phyloP scores from a whole-genome alignment of 2,888 invertebrate species.

The Archips crataeganus region DNA sequence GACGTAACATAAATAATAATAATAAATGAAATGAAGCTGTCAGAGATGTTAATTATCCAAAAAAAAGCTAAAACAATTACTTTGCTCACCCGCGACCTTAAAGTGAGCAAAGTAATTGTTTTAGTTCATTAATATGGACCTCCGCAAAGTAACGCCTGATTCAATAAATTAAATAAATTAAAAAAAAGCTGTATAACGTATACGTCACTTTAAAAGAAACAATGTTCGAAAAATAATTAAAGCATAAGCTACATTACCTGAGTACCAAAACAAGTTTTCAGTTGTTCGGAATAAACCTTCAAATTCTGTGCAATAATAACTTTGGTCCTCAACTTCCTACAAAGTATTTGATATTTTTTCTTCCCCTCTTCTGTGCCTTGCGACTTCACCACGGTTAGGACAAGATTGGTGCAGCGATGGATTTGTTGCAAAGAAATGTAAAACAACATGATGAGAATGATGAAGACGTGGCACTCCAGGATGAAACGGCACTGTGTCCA shows the following conservation, averaged over 20 bases:
- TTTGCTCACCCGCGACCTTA: too few species aligned
- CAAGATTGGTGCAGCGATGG: neutral
- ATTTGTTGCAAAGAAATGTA: neutral
- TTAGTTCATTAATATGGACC: too few species aligned
- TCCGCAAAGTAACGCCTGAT: too few species aligned
- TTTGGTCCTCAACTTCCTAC: neutral
- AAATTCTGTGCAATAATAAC: neutral
- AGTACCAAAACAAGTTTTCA: neutral
- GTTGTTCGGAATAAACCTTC: neutral
- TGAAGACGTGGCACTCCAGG: neutral
- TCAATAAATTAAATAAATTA: too few species aligned
- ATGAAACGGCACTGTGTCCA: conserved; percentile 2
- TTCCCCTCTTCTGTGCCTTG: neutral
- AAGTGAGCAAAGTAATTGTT: too few species aligned
- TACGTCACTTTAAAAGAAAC: too few species aligned
- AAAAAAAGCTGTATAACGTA: too few species aligned
- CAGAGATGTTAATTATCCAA: too few species aligned
- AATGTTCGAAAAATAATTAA: neutral
- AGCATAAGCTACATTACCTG: neutral
- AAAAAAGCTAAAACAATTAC: too few species aligned
- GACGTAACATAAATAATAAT: too few species aligned
- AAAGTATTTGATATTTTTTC: neutral
- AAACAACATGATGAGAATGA: neutral
- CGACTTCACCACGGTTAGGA: neutral
- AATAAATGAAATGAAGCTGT: too few species aligned